Conservation (phyloP, 2,888 invertebrate genomes). For the Eupithecia vulgata region DNA sequence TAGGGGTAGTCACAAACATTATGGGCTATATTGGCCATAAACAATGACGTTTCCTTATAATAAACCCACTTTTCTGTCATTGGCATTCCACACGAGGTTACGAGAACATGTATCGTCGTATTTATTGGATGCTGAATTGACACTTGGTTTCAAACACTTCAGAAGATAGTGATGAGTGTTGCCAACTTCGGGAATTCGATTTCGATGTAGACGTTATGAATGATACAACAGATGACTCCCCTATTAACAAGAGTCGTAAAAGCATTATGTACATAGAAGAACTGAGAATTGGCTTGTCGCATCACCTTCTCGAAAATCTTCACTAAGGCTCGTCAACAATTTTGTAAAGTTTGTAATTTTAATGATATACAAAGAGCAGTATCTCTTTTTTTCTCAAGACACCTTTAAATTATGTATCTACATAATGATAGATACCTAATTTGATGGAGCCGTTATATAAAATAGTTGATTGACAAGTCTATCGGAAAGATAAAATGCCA, state of each 20-base stretch:
- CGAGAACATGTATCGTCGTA: not conserved
- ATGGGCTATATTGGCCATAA: not conserved
- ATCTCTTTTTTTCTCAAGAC: too few relatives aligned
- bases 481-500: constrained; percentile 19
- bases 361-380: not conserved
- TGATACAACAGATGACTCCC: not conserved
- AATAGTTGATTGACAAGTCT: constrained; percentile 14
- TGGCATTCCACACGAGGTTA: not conserved
- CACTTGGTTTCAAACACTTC: not conserved
- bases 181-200: not conserved
- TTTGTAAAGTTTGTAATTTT: not conserved
- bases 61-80: constrained; percentile 1
- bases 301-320: not conserved
- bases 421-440: not conserved
- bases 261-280: not conserved
- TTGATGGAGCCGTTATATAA: constrained; percentile 12
- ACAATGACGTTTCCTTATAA: not conserved
- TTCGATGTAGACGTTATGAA: not conserved
- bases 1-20: not conserved
- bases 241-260: not conserved
- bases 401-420: not conserved
- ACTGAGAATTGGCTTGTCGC: not conserved
- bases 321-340: not conserved
- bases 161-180: not conserved
- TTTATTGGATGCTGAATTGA: not conserved